Evolutionary conservation across 2,113 vertebrate genomes (phyloP), one percentile per base, ranked within the genome.

Genomic region (Pygoscelis antarcticus): DNA sequence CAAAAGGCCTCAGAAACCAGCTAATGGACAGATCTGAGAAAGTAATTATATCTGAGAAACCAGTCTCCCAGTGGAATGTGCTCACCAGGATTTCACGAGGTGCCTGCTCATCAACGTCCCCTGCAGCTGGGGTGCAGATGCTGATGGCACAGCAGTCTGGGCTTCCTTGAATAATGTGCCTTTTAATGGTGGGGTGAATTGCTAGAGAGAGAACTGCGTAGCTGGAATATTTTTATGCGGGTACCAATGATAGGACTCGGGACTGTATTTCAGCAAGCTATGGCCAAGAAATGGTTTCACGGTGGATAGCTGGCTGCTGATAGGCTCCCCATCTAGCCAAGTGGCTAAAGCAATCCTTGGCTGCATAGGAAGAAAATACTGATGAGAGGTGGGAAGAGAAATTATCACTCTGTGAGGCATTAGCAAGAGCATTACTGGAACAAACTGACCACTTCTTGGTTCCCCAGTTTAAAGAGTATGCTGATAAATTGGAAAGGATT

Each of bases 401-500:
- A 78, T 93, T 86, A 71, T 55, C 84, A 40, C 42, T 66, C 55
- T 62, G 11, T 71, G 82, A 88, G 68, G 84, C 55, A 88, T 91
- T 93, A 94, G 55, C 87, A 74, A 86, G 71, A 60, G 58, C 68
- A 77, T 95, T 96, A 86, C 85, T 96, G 84, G 93, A 95, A 95
- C 83, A 89, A 91, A 93, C 58, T 51, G 71, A 74, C 78, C 62
- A 44, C 55, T 95, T 93, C 71, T 96, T 93, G 82, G 71, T 80
- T 90, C 46, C 70, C 4, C 16, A 49, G 58, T 90, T 91, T 86
- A 71, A 95, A 88, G 60, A 87, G 51, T 82, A 52, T n/a, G 82
- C 71, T 94, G 91, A 95, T 94, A 96, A 96, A 91, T 78, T 93
- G 91, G 64, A 88, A 79, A 46, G 89, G 94, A 70, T 90, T 75